Evolutionary conservation across 2,797 vertebrate species (phyloP), one percentile per base, ranked within the genome.

Genomic region (Serranus cabrilla): DNA sequence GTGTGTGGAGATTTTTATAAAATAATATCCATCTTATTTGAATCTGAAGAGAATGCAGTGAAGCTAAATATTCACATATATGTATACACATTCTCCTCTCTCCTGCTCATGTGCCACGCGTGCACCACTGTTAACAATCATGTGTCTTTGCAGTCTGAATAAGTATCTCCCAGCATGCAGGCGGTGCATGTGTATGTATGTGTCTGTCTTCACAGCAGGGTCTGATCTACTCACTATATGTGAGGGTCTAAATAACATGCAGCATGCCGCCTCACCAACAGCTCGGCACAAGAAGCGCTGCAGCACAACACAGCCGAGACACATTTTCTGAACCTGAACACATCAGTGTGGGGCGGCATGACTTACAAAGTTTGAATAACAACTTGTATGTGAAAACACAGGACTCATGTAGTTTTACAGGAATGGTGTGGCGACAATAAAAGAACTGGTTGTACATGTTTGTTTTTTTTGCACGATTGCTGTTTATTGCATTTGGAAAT

Each of bases 181-280:
- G 73, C 42, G 7, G 58, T 25, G 82, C 68, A 81, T 83, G 69
- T 81, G 84, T 79, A 54, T 87, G 82, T 84, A 63, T 82, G 80
- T 76, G 76, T 78, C 67, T 71, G 75, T 88, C 82, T 87, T 89
- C 89, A 80, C 90, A 89, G 90, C 74, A 43, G 87, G 86, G 14
- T 43, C 45, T 82, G 82, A 87, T 85, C 71, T 62, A 74, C 75
- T 76, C 76, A 52, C 88, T 85, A 64, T 78, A 72, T 65, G 68
- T 63, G 70, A 81, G 25, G 37, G 63, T 74, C 72, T 71, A 59
- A 87, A 85, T 77, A 85, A 79, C 73, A 74, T 73, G 70, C 76
- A 70, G 69, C 60, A 37, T 42, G 74, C 58, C 43, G 54, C 66
- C 70, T 74, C 76, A 49, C 40, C 76, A 68, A 27, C 47, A 61